A percentile compares a stretch with the other conserved stretches of the same genome.
phyloP scores from a whole-genome alignment of 2,797 vertebrate species.

The Mus spretus region DNA sequence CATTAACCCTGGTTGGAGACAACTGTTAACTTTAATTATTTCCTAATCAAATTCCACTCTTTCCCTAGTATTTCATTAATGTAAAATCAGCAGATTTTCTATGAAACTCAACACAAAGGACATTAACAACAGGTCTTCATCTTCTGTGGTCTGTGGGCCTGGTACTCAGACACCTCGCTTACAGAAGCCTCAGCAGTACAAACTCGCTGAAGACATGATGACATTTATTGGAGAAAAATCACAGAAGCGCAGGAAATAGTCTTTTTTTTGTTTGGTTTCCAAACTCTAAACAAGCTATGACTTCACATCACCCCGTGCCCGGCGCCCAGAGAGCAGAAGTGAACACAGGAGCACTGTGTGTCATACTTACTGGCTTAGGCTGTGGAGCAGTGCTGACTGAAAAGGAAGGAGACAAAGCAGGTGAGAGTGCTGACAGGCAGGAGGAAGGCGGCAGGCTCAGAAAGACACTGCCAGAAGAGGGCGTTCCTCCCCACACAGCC shows the following conservation, averaged over 20 bases:
- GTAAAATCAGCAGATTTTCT: conserved; percentile 61
- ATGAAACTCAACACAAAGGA: conserved; percentile 70
- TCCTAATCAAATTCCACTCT: conserved; percentile 78
- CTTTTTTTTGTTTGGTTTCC: conserved; percentile 51
- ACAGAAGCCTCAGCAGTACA: conserved; percentile 54
- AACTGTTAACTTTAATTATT: conserved; percentile 77
- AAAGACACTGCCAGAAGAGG: neutral
- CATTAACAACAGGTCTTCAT: conserved; percentile 53
- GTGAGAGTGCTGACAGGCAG: conserved; percentile 63
- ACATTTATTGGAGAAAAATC: conserved; percentile 51
- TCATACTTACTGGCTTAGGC: conserved; percentile 95
- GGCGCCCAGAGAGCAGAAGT: conserved; percentile 30
- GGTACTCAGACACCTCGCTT: conserved; percentile 31
- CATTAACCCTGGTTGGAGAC: conserved; percentile 72
- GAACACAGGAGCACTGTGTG: conserved; percentile 64
- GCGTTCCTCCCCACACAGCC: neutral
- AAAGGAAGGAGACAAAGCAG: conserved; percentile 82
- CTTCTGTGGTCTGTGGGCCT: conserved; percentile 55
- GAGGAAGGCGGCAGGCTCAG: neutral
- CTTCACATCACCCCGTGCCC: conserved; percentile 5
- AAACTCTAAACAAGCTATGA: conserved; percentile 63
- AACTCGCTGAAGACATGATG: neutral
- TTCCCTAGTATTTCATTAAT: conserved; percentile 68
- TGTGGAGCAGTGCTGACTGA: conserved; percentile 98
- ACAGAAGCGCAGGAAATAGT: conserved; percentile 54